Conservation (phyloP, 2,888 invertebrate species). For the Allophyes oxyacanthae region DNA sequence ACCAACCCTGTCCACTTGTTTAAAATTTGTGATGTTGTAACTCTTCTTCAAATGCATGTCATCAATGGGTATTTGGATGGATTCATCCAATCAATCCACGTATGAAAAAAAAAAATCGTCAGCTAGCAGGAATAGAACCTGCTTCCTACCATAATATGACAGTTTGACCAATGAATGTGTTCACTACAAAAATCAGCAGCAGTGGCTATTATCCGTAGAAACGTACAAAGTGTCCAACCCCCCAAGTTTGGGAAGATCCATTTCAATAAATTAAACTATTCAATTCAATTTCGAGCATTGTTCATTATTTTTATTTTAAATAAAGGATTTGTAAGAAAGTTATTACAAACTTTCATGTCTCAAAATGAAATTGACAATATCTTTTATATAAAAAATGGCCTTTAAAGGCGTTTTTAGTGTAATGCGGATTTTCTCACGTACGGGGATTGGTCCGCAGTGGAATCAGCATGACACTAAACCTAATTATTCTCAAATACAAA, state of each 20-base stretch:
- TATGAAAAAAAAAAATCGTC: too few species aligned
- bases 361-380: slow-evolving; percentile 30
- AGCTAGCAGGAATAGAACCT: too few species aligned
- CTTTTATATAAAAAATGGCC: slow-evolving; percentile 24
- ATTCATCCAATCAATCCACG: too few species aligned
- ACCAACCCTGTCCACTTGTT: slow-evolving; percentile 1
- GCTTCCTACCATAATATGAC: too few species aligned
- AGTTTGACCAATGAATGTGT: too few species aligned
- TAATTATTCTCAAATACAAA: slow-evolving; percentile 41
- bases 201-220: slow-evolving; percentile 2
- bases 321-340: slow-evolving; percentile 7
- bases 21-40: slow-evolving; percentile 13
- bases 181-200: too few species aligned
- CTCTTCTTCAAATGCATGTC: slow-evolving; percentile 1
- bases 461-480: too few species aligned
- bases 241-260: slow-evolving; percentile 1
- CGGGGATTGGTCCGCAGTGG: too few species aligned
- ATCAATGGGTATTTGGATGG: too few species aligned
- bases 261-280: slow-evolving; percentile 17
- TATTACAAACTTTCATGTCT: slow-evolving; percentile 12
- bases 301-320: slow-evolving; percentile 4
- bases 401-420: too few species aligned
- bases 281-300: slow-evolving; percentile 8
- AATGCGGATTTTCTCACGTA: too few species aligned
- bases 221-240: slow-evolving; percentile 21